Percentiles rank a stretch among this genome's conserved stretches.
These are phyloP conservation scores for Xiphophorus maculatus DNA, from an alignment of 2,113 vertebrate species.

Conservation along the genomic window DNA sequence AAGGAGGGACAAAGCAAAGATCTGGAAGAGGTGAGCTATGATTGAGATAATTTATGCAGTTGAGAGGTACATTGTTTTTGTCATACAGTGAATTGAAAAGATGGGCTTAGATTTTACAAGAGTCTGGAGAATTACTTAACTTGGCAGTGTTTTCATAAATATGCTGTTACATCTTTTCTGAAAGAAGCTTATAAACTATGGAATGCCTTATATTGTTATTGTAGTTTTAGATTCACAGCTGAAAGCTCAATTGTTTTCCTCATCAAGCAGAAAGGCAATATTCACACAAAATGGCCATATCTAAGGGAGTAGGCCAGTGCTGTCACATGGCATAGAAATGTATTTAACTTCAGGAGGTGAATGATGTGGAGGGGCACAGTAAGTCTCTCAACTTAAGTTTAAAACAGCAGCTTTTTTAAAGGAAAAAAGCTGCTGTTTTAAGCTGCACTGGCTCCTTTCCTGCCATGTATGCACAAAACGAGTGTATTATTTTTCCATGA, in stretches of 20 bases:
- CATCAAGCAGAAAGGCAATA: neutral
- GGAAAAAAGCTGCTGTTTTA: neutral
- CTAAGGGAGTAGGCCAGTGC: neutral
- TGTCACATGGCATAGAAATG: neutral
- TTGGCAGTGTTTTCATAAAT: neutral
- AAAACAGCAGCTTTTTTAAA: no score
- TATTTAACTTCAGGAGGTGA: neutral
- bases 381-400: neutral
- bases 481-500: no score
- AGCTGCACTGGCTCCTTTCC: neutral
- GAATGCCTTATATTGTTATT: neutral
- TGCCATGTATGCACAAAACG: neutral
- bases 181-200: neutral
- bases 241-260: neutral
- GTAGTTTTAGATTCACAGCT: neutral
- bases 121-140: neutral
- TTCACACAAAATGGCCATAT: neutral
- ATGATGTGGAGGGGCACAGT: neutral
- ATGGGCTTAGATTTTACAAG: neutral
- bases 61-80: slow-evolving; percentile 23
- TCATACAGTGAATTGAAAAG: neutral
- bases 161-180: neutral
- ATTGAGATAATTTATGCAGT: slow-evolving; percentile 14
- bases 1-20: slow-evolving; percentile 28
- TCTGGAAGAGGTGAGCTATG: slow-evolving; percentile 11